Evolutionary conservation across 1,140 invertebrate genomes (phyloP).

Genomic region (Lysiphlebus fabarum): DNA sequence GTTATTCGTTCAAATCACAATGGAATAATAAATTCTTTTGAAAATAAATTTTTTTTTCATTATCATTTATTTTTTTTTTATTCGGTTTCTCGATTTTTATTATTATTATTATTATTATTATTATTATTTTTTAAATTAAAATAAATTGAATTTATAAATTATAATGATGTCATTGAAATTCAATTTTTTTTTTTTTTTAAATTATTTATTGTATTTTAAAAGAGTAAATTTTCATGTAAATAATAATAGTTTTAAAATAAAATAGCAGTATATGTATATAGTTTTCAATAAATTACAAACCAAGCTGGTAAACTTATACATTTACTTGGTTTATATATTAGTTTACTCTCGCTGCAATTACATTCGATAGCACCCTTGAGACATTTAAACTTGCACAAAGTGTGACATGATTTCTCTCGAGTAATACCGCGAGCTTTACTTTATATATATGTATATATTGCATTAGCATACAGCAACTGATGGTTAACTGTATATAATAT

Average conservation of each 20-base stretch:
- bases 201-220: too few species aligned
- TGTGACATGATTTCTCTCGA: slow-evolving; percentile 42
- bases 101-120: too few species aligned
- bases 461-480: slow-evolving; percentile 1
- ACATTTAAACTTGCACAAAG: slow-evolving; percentile 36
- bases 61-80: too few species aligned
- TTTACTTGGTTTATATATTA: slow-evolving; percentile 32
- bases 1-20: slow-evolving; percentile 15
- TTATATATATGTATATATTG: slow-evolving; percentile 3
- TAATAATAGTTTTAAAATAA: background rate
- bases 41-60: too few species aligned
- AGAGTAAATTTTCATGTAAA: too few species aligned
- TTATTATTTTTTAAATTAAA: too few species aligned
- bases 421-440: slow-evolving; percentile 30
- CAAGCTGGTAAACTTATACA: slow-evolving; percentile 4
- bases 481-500: too few species aligned
- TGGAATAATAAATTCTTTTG: slow-evolving; percentile 4
- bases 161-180: too few species aligned
- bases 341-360: slow-evolving; percentile 42
- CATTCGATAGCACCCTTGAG: slow-evolving; percentile 38
- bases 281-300: too few species aligned
- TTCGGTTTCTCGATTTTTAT: too few species aligned
- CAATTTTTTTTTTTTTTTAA: too few species aligned
- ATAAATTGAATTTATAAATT: too few species aligned
- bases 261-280: background rate